Conservation (phyloP, 2,113 vertebrate genomes). For the Azemiops feae region DNA sequence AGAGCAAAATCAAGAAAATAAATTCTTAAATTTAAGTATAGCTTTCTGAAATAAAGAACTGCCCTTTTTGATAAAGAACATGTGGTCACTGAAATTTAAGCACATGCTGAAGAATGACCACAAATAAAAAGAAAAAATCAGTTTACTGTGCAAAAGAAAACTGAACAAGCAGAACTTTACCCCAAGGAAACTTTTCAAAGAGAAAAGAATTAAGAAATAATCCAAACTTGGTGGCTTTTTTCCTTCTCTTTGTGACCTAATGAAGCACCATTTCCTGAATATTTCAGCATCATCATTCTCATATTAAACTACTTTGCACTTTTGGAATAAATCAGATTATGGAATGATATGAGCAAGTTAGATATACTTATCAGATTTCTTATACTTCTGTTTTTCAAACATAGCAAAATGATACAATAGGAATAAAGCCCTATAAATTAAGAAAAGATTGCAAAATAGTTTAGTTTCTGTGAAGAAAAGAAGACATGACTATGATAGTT, state of each 20-base stretch:
- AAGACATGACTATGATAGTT: neutral
- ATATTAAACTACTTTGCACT: neutral
- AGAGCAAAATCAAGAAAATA: neutral
- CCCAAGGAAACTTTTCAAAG: neutral
- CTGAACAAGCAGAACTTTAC: neutral
- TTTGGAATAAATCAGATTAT: neutral
- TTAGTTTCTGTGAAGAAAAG: neutral
- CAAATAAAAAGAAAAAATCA: neutral
- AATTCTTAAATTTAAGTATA: neutral
- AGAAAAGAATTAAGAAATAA: neutral
- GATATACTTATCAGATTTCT: neutral
- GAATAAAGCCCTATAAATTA: neutral
- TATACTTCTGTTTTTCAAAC: neutral
- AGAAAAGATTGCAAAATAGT: neutral
- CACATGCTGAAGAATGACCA: neutral
- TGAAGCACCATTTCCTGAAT: neutral
- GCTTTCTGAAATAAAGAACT: neutral
- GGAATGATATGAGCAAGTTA: neutral
- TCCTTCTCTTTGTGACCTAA: neutral
- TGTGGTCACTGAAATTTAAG: neutral
- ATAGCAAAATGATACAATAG: neutral
- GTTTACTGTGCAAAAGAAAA: neutral
- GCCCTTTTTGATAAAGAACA: neutral
- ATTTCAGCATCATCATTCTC: neutral
- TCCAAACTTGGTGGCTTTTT: neutral